Percentiles rank a stretch among this genome's conserved stretches.
These are phyloP conservation scores for Ectropis crepuscularia DNA, from an alignment of 2,888 invertebrate species.

Conservation along the genomic window DNA sequence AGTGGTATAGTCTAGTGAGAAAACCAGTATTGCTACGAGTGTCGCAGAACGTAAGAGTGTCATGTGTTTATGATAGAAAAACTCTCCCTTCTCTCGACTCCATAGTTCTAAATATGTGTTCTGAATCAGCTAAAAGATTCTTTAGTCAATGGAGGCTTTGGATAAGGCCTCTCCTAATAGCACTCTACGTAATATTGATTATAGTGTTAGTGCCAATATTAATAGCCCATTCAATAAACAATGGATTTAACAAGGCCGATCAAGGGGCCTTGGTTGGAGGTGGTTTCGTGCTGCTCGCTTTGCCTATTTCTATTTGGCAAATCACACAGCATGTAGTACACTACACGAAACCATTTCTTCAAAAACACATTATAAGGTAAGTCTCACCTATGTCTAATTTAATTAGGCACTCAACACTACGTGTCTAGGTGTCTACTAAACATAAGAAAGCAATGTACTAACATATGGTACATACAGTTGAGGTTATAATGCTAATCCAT, in stretches of 20 bases:
- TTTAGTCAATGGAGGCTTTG: conserved; percentile 91
- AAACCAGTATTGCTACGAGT: background rate
- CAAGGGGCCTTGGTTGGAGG: conserved; percentile 94
- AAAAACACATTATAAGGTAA: conserved; percentile 96
- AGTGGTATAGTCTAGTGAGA: background rate
- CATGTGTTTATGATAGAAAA: conserved; percentile 43
- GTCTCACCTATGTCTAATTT: conserved; percentile 8
- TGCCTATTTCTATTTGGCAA: conserved; percentile 97
- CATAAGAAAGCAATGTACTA: no score
- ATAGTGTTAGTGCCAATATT: conserved; percentile 93
- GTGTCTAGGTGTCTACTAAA: background rate
- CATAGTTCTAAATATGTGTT: conserved; percentile 66
- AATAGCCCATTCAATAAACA: conserved; percentile 91
- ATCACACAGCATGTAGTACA: conserved; percentile 97
- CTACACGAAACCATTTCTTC: conserved; percentile 95
- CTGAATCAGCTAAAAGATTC: conserved; percentile 64
- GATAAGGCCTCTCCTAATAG: conserved; percentile 94
- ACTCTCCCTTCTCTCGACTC: conserved; percentile 26
- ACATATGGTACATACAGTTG: background rate
- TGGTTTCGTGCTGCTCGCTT: conserved; percentile 94
- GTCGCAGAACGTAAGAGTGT: conserved; percentile 33
- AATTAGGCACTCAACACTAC: conserved; percentile 1
- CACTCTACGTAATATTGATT: conserved; percentile 91
- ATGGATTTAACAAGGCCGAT: conserved; percentile 91
- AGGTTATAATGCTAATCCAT: background rate